Percentiles rank a stretch among this genome's conserved stretches.
Evolutionary conservation across 2,888 invertebrate genomes (phyloP).

Genomic region (Drosophila subquinaria): DNA sequence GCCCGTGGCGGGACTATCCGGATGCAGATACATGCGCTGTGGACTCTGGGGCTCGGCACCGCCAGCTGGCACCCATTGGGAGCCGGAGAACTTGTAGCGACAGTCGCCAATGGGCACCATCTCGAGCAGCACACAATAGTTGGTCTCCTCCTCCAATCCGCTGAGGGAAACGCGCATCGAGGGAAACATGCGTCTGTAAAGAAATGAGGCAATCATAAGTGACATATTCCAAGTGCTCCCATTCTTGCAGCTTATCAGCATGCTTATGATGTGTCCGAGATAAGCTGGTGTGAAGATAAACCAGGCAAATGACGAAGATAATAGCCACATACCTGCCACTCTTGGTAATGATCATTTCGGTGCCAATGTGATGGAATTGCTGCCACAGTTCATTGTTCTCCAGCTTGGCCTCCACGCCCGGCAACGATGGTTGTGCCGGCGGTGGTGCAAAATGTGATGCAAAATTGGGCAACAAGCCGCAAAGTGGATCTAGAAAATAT

Average conservation of each 20-base stretch:
- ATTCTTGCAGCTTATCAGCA: constrained; percentile 51
- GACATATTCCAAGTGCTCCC: constrained; percentile 35
- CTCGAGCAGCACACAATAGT: constrained; percentile 93
- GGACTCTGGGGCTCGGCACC: constrained; percentile 93
- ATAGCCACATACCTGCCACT: constrained; percentile 89
- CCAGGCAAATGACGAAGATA: constrained; percentile 30
- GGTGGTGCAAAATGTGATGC: constrained; percentile 71
- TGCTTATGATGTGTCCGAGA: constrained; percentile 28
- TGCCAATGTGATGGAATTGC: constrained; percentile 89
- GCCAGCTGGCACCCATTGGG: constrained; percentile 94
- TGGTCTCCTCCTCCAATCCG: constrained; percentile 91
- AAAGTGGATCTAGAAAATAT: constrained; percentile 75
- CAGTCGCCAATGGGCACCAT: constrained; percentile 91
- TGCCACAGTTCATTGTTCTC: constrained; percentile 90
- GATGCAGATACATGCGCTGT: constrained; percentile 92
- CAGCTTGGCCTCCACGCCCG: constrained; percentile 86
- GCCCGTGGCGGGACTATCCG: constrained; percentile 94
- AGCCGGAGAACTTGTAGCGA: constrained; percentile 92
- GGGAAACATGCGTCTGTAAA: constrained; percentile 95
- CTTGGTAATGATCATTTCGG: constrained; percentile 93
- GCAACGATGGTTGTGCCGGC: constrained; percentile 74
- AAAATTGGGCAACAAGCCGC: constrained; percentile 75
- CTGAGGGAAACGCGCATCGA: constrained; percentile 90
- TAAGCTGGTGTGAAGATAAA: constrained; percentile 45
- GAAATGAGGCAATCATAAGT: constrained; percentile 70